Conservation (phyloP, 1,140 invertebrate species). For the Diorhabda carinulata region DNA sequence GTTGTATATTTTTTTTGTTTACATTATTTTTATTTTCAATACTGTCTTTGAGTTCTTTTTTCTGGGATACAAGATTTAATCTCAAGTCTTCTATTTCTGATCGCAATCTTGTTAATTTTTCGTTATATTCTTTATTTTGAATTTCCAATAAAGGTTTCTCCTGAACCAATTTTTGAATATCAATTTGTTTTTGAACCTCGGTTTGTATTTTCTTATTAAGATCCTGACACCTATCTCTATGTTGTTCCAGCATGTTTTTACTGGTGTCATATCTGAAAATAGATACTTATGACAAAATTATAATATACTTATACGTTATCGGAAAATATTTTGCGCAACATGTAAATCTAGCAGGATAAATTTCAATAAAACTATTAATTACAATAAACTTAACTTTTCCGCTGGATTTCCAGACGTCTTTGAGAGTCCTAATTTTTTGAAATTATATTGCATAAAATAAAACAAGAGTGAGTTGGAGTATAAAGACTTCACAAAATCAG, state of each 20-base stretch:
- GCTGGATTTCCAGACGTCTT: no score
- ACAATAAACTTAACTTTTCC: no score
- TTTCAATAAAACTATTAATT: no score
- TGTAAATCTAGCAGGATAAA: no score
- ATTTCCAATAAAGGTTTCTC: conserved; percentile 32
- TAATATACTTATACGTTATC: no score
- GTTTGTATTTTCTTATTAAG: conserved; percentile 33
- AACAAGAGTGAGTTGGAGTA: no score
- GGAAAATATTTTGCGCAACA: no score
- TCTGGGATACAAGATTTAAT: conserved; percentile 5
- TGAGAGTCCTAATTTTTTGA: no score
- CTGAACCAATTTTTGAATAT: conserved; percentile 35
- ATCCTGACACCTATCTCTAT: conserved; percentile 32
- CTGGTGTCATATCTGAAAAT: conserved; percentile 22
- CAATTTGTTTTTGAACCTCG: conserved; percentile 31
- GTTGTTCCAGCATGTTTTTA: conserved; percentile 28
- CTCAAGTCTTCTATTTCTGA: conserved; percentile 8
- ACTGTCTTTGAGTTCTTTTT: conserved; percentile 20
- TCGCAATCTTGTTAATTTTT: conserved; percentile 16
- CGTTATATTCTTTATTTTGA: conserved; percentile 27
- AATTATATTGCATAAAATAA: no score
- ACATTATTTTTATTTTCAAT: conserved; percentile 4
- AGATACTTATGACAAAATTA: background rate
- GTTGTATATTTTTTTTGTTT: conserved; percentile 30
- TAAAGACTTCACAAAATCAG: no score